Base-by-base conservation (phyloP, 2,888 invertebrate species). In the Drosophila paranaensis region DNA sequence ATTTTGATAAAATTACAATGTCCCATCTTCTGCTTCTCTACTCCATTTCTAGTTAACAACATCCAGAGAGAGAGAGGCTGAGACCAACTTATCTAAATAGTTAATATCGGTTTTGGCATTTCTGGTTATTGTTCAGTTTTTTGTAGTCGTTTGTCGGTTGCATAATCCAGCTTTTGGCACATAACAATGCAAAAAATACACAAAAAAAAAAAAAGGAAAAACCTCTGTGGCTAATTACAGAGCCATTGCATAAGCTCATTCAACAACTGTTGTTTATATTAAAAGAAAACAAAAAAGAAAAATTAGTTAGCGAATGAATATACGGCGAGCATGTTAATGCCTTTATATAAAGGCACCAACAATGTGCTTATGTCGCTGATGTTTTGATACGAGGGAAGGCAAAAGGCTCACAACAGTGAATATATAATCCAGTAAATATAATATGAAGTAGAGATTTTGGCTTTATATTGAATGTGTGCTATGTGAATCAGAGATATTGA, bases 101-200 rank as follows among this genome's bases (percentile, higher is more conserved):
- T 35, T 88, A 67, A 70, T 74, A 76, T 76, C 42, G 56, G 33
- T 55, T 68, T 67, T 58, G 68, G 77, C 64, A 88, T 85, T 86
- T 90, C 89, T 86, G 89, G 87, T 86, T 90, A 88, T 86, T 88
- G 89, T 89, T 86, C n/a, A 60, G 37, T 37, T 39, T 39, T 56
- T 51, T 39, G 48, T 71, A 40, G 42, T 40, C 51, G 65, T 51
- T 56, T 67, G 54, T 61, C 51, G 51, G 55, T 89, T 87, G 76
- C 83, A 79, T 84, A 87, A 89, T 84, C 61, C 65, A 69, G 50
- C 60, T 70, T 60, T 43, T 40, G 66, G 58, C 60, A 48, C 57
- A 72, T 63, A 82, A 81, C 82, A 84, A 84, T 75, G 77, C 78
- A 75, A 67, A 57, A 53, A 35, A 27, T 2, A 27, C 27, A 27